Percentiles rank a stretch among this genome's conserved stretches.
These are phyloP conservation scores for Anser cygnoides DNA, from an alignment of 2,113 vertebrate genomes.

Conservation along the genomic window DNA sequence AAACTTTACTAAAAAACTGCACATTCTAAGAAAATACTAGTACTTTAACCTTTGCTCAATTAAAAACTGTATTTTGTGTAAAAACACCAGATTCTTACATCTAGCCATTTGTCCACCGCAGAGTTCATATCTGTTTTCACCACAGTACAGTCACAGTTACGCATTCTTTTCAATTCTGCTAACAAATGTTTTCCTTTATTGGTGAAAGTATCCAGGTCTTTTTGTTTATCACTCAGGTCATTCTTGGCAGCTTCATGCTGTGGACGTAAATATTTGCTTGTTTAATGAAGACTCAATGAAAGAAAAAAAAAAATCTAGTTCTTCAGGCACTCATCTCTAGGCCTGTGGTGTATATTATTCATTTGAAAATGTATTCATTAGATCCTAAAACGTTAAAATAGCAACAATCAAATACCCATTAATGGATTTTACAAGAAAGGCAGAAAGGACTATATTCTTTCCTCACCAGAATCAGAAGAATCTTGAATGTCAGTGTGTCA, in stretches of 20 bases:
- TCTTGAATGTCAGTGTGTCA: not conserved
- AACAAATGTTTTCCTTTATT: constrained; percentile 88
- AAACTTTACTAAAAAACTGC: not conserved
- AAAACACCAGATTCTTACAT: constrained; percentile 79
- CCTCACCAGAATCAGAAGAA: not conserved
- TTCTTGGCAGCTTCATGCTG: constrained; percentile 87
- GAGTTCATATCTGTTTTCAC: constrained; percentile 85
- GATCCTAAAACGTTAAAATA: not conserved
- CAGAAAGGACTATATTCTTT: not conserved
- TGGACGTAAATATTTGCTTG: constrained; percentile 60
- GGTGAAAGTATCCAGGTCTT: constrained; percentile 88
- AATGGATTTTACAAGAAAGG: not conserved
- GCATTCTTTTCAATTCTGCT: constrained; percentile 85
- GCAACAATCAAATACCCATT: not conserved
- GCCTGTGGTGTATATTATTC: not conserved
- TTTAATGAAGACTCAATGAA: constrained; percentile 40
- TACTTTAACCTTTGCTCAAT: not conserved
- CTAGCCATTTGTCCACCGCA: constrained; percentile 89
- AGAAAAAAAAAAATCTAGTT: not conserved
- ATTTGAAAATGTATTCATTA: not conserved
- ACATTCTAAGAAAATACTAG: not conserved
- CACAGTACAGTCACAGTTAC: constrained; percentile 70
- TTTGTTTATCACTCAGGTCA: constrained; percentile 85
- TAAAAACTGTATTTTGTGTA: not conserved
- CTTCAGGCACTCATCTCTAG: not conserved